A percentile compares a stretch with the other conserved stretches of the same genome.
phyloP scores from a whole-genome alignment of 2,888 invertebrate genomes.

The Cephus pulcher region DNA sequence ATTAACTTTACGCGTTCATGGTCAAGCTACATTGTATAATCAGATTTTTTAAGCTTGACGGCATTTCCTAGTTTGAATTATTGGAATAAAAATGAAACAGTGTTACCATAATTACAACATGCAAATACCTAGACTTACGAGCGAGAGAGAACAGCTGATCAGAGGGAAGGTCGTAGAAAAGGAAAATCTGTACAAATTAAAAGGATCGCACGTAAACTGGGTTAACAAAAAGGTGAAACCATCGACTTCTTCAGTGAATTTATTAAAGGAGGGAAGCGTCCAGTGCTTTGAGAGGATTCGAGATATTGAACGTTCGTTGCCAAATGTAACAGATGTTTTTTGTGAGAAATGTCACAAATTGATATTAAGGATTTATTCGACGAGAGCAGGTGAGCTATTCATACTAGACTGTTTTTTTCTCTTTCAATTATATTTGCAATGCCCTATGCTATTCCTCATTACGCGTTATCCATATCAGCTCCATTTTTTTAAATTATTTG shows the following conservation, averaged over 20 bases:
- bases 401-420: not conserved
- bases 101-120: not conserved
- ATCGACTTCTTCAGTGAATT: not conserved
- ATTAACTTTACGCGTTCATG: not conserved
- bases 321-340: conserved; percentile 57
- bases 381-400: conserved; percentile 58
- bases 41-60: not conserved
- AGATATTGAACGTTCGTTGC: conserved; percentile 24
- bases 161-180: conserved; percentile 33
- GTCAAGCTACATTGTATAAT: not conserved
- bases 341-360: conserved; percentile 65
- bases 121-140: conserved; percentile 31
- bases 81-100: not conserved
- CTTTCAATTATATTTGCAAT: not conserved
- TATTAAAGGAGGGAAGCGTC: not conserved
- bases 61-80: not conserved
- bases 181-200: conserved; percentile 37
- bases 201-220: conserved; percentile 35
- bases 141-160: conserved; percentile 42
- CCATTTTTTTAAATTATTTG: not conserved
- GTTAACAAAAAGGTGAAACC: conserved; percentile 33
- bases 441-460: not conserved
- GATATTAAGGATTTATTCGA: conserved; percentile 63
- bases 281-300: conserved; percentile 22
- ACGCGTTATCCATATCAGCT: not conserved